These are phyloP conservation scores for Andrena fulva DNA, from an alignment of 2,888 invertebrate genomes.

Conservation along the genomic window DNA sequence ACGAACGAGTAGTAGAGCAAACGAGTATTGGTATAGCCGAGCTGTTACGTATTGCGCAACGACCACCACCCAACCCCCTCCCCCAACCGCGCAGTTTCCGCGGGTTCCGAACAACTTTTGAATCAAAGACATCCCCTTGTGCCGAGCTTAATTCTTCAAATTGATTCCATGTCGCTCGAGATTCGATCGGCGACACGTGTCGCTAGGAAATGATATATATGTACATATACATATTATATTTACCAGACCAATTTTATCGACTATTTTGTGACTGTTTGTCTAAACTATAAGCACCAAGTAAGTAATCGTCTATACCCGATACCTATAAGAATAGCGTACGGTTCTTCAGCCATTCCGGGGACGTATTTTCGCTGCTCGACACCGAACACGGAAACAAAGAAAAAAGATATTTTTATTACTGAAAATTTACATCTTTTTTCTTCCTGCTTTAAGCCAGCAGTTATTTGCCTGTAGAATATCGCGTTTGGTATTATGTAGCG, in stretches of 20 bases:
- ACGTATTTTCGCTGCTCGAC: not conserved
- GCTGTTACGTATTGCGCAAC: not conserved
- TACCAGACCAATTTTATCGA: slow-evolving; percentile 66
- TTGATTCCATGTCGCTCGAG: slow-evolving; percentile 34
- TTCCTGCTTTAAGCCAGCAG: slow-evolving; percentile 2
- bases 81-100: not conserved
- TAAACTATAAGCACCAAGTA: slow-evolving; percentile 49
- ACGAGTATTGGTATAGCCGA: not conserved
- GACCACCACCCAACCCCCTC: not conserved
- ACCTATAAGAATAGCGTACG: slow-evolving; percentile 4
- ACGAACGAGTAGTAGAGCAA: not conserved
- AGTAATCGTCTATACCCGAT: slow-evolving; percentile 26
- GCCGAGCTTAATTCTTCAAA: slow-evolving; percentile 28
- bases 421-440: slow-evolving; percentile 7
- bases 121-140: not conserved
- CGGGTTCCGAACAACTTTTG: not conserved
- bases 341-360: not conserved
- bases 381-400: not conserved
- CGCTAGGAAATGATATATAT: slow-evolving; percentile 3
- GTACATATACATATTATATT: not conserved
- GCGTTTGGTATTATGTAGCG: too few relatives aligned
- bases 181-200: slow-evolving; percentile 13
- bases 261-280: slow-evolving; percentile 54
- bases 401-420: slow-evolving; percentile 33
- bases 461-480: too few relatives aligned